Evolutionary conservation across 2,113 vertebrate genomes (phyloP).

Genomic region (Rhabdornis inornatus): DNA sequence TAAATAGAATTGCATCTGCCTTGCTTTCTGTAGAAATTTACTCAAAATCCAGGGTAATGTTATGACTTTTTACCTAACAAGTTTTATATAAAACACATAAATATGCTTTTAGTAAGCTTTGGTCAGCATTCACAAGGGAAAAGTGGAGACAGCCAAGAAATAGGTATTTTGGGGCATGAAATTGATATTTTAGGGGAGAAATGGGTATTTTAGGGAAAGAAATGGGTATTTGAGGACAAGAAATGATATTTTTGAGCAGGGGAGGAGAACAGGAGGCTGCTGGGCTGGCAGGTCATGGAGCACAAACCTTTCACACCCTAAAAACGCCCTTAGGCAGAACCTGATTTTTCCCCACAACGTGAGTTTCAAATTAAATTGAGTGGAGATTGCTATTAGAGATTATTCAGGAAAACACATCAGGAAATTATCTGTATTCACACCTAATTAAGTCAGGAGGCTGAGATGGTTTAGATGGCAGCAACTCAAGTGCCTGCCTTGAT

Average conservation of each 20-base stretch:
- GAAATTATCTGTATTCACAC: background rate
- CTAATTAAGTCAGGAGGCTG: background rate
- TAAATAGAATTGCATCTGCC: background rate
- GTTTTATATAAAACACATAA: background rate
- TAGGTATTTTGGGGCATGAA: background rate
- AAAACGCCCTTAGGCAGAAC: background rate
- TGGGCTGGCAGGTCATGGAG: background rate
- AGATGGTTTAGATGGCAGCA: background rate
- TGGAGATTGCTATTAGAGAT: background rate
- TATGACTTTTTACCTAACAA: accelerated
- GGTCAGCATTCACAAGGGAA: background rate
- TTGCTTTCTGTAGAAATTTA: background rate
- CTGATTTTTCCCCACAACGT: background rate
- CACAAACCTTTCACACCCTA: background rate
- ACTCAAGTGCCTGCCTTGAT: background rate
- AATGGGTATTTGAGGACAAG: background rate
- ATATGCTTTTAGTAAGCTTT: background rate
- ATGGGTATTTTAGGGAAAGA: background rate
- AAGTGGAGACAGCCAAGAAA: background rate
- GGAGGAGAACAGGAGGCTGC: background rate
- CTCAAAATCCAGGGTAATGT: background rate
- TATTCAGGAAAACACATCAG: background rate
- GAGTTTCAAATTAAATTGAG: background rate
- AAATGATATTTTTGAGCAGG: background rate
- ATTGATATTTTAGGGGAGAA: background rate